A percentile compares a stretch with the other conserved stretches of the same genome.
These are phyloP conservation scores for Ptychoptera contaminata DNA, from an alignment of 2,888 invertebrate species.

Conservation along the genomic window DNA sequence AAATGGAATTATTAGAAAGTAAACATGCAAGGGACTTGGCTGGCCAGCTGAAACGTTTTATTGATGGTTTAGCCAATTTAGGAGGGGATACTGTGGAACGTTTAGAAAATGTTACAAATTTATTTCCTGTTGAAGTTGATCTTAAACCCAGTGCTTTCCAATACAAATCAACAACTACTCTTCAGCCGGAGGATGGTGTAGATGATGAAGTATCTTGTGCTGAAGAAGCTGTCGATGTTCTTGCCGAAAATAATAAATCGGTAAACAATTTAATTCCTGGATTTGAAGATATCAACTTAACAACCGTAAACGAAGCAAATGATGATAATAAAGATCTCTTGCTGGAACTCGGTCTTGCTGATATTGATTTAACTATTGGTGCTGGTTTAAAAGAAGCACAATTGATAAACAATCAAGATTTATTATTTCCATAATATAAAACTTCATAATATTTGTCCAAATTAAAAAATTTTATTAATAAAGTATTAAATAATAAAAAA, in stretches of 20 bases:
- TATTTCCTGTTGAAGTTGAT: constrained; percentile 95
- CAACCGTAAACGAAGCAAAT: background rate
- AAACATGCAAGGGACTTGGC: constrained; percentile 97
- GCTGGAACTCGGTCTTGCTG: constrained; percentile 40
- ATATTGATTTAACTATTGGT: constrained; percentile 25
- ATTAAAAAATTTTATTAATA: no score
- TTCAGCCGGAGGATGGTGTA: constrained; percentile 7
- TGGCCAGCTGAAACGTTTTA: constrained; percentile 64
- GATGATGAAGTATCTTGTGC: constrained; percentile 9
- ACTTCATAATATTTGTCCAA: no score
- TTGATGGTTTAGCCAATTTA: constrained; percentile 63
- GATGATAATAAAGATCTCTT: constrained; percentile 25
- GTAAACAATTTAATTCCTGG: constrained; percentile 5
- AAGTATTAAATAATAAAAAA: no score
- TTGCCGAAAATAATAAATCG: background rate
- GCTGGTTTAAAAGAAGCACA: no score
- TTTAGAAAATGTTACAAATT: constrained; percentile 51
- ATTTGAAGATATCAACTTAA: constrained; percentile 10
- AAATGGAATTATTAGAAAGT: constrained; percentile 91
- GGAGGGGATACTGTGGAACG: constrained; percentile 56
- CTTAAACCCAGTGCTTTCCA: constrained; percentile 83
- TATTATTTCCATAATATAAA: no score
- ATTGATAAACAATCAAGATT: no score
- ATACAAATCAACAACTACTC: constrained; percentile 43
- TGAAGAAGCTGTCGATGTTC: constrained; percentile 10